Conservation (phyloP, 1,140 invertebrate species). For the Pseudoatta argentina region DNA sequence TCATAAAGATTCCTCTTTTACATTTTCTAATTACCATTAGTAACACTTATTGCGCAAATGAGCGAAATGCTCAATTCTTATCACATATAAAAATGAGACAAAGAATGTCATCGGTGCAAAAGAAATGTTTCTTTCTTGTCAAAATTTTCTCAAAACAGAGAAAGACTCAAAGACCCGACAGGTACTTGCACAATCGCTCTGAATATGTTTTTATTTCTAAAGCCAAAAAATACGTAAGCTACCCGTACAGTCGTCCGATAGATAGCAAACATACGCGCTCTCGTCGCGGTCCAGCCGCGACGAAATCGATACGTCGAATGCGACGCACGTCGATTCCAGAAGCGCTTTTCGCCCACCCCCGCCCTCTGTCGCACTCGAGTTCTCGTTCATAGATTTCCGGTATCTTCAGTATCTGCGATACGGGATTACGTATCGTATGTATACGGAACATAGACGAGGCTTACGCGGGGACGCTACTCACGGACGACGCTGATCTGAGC, state of each 20-base stretch:
- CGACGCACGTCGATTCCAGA: conserved; percentile 59
- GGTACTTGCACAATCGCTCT: background rate
- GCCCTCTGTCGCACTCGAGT: background rate
- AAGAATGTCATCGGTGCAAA: background rate
- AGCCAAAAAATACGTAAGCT: background rate
- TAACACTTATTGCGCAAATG: background rate
- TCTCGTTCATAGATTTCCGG: background rate
- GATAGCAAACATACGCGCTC: conserved; percentile 35
- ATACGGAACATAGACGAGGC: background rate
- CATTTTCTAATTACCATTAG: conserved; percentile 37
- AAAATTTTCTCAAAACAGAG: background rate
- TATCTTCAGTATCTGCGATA: conserved; percentile 21
- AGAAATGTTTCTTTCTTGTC: background rate
- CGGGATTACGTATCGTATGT: conserved; percentile 12
- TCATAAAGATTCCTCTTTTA: background rate
- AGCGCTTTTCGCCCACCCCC: background rate
- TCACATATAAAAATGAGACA: background rate
- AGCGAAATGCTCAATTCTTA: background rate
- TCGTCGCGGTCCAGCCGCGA: conserved; percentile 21
- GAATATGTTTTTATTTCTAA: conserved; percentile 16
- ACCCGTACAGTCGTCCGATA: conserved; percentile 4
- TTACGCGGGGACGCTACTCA: background rate
- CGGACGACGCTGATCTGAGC: background rate
- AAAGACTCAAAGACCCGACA: background rate
- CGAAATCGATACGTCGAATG: conserved; percentile 54